Evolutionary conservation across 30 jellyfish, hydroid and myxozoan species (phyloP).

Genomic region (Morbakka virulenta): DNA sequence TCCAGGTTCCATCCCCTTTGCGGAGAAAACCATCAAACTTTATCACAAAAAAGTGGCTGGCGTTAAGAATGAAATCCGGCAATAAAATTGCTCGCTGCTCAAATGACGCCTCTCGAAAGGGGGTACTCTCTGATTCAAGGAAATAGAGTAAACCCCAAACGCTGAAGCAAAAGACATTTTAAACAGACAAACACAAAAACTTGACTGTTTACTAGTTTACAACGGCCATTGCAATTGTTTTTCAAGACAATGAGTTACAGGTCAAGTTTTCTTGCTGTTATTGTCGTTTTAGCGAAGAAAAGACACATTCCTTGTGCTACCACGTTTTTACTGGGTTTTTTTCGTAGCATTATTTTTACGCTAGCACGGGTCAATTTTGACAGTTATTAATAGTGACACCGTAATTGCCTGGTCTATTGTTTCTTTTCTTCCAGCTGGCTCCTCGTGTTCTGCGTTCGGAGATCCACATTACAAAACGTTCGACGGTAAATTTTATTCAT

Average conservation of each 20-base stretch:
- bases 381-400: too few relatives aligned
- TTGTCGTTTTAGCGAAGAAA: too few relatives aligned
- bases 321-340: not conserved
- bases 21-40: not conserved
- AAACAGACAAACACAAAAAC: too few relatives aligned
- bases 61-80: not conserved
- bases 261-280: too few relatives aligned
- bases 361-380: not conserved
- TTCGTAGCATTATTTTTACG: not conserved
- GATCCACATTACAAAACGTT: constrained; percentile 93
- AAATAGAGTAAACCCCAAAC: too few relatives aligned
- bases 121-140: too few relatives aligned
- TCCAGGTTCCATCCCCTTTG: not conserved
- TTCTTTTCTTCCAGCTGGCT: constrained; percentile 30
- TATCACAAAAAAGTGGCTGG: not conserved
- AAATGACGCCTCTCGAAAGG: too few relatives aligned
- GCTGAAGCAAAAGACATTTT: too few relatives aligned
- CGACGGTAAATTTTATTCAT: constrained; percentile 81
- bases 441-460: constrained; percentile 68
- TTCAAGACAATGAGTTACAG: too few relatives aligned
- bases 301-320: too few relatives aligned
- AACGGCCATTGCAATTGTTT: too few relatives aligned
- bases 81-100: not conserved
- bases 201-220: too few relatives aligned
- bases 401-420: not conserved